A percentile compares a stretch with the other conserved stretches of the same genome.
Conservation (phyloP, 2,113 vertebrate genomes). For the Cheirogaleus medius region DNA sequence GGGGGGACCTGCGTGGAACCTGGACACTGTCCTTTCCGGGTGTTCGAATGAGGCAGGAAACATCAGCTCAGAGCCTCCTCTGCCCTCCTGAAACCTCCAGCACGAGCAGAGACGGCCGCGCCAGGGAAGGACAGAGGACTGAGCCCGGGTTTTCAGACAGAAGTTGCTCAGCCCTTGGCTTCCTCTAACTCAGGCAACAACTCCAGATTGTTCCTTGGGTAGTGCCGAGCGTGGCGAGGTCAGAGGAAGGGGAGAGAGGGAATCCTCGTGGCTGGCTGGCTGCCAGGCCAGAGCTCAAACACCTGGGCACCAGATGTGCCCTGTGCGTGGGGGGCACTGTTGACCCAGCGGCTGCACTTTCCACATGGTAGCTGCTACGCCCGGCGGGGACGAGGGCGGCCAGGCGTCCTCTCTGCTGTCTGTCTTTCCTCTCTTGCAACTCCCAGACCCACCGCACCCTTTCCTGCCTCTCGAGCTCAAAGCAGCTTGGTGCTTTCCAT, state of each 20-base stretch:
- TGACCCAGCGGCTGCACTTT: background rate
- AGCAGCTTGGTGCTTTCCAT: too few relatives aligned
- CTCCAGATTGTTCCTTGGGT: background rate
- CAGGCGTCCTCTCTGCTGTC: fast-evolving
- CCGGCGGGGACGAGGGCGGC: background rate
- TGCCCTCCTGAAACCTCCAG: background rate
- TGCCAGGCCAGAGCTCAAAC: background rate
- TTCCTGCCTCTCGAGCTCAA: background rate
- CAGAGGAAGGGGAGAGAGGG: background rate
- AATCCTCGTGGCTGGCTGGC: background rate
- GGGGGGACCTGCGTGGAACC: background rate
- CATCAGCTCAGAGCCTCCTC: background rate
- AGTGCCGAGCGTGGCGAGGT: background rate
- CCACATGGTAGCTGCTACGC: background rate
- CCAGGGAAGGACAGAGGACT: background rate
- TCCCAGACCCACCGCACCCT: fast-evolving
- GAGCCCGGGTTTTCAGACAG: background rate
- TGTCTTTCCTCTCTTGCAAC: fast-evolving
- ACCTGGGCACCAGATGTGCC: slow-evolving; percentile 56
- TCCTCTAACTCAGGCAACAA: background rate
- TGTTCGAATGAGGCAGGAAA: background rate
- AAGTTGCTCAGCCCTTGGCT: background rate
- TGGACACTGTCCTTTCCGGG: background rate
- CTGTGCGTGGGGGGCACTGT: background rate
- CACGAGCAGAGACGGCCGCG: background rate